These are phyloP conservation scores for Scaptomyza polygonia DNA, from an alignment of 2,888 invertebrate species.

Conservation along the genomic window DNA sequence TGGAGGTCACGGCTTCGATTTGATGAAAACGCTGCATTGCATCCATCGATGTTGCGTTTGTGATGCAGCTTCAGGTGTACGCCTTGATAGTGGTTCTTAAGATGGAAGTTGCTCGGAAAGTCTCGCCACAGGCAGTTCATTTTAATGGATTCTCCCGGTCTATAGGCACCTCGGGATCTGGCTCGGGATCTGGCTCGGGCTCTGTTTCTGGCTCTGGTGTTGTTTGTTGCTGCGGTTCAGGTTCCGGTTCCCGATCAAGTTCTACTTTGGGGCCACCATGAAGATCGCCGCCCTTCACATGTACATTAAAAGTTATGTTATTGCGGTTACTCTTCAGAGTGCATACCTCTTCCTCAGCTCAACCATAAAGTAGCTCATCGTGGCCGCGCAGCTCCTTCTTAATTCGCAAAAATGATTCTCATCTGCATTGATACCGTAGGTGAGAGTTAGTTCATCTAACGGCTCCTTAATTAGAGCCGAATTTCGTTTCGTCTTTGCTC, in stretches of 20 bases:
- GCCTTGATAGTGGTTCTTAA: constrained; percentile 97
- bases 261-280: constrained; percentile 46
- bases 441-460: no score
- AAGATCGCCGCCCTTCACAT: constrained; percentile 15
- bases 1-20: constrained; percentile 96
- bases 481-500: no score
- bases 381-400: constrained; percentile 76
- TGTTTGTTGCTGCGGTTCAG: background rate
- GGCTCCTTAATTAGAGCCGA: no score
- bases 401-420: constrained; percentile 74
- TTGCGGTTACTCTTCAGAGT: no score
- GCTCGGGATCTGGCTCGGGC: constrained; percentile 84
- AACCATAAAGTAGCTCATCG: no score
- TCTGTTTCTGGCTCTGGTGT: constrained; percentile 55
- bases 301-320: constrained; percentile 38
- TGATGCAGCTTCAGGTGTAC: constrained; percentile 98
- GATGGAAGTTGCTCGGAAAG: constrained; percentile 97
- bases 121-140: constrained; percentile 96
- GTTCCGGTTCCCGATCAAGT: constrained; percentile 10
- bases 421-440: no score
- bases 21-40: constrained; percentile 97
- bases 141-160: constrained; percentile 96
- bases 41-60: constrained; percentile 96
- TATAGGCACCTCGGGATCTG: constrained; percentile 93
- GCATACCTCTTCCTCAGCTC: no score